Base-by-base conservation (phyloP, 35 echinoderm and acorn worm species). In the Holothuria glaberrima region DNA sequence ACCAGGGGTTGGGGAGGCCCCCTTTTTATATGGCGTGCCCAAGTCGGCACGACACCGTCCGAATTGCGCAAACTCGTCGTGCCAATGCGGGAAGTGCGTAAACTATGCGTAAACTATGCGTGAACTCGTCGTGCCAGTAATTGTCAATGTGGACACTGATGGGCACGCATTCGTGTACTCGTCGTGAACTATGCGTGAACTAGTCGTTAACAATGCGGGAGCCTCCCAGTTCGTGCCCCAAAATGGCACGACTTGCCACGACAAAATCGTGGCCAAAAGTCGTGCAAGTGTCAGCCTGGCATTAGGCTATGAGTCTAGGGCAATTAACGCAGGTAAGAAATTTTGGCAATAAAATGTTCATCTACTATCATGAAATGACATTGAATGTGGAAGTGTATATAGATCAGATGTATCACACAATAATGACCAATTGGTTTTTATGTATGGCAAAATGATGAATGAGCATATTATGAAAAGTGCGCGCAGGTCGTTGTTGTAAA, bases 161-260 rank as follows among this genome's bases (percentile, higher is more conserved):
- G 71, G 87, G 61, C 85, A 70, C 85, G 60, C 85, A 87, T 87
- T 70, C 85, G 85, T 87, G 83, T 67, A 86, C 83, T 86, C 27
- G 9, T 71, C 68, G 65, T 73, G 64, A 75, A 5, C 86, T 54
- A 73, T 89, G 86, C 86, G 86, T 45, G 65, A 75, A 48, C 68
- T 75, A 71, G 66, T 89, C 86, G 31, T 89, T 14, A 75, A 75
- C 65, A 89, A 63, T 71, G 65, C 65, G 86, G 86, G 86, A 74
- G 65, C 86, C 66, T 89, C 44, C 86, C 86, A 89, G 86, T 89
- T 48, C 86, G 86, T 89, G 86, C 50, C 88, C 79, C 79, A 83
- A 59, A 83, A 83, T 83, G 22, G 80, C 71, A 75, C 71, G 36
- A 75, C 71, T 83, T 83, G 80, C 80, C 80, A 83, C 80, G 80